Percentiles rank a stretch among this genome's conserved stretches.
Conservation (phyloP, 92 coral and sea anemone genomes). For the Isaurus tuberculatus region DNA sequence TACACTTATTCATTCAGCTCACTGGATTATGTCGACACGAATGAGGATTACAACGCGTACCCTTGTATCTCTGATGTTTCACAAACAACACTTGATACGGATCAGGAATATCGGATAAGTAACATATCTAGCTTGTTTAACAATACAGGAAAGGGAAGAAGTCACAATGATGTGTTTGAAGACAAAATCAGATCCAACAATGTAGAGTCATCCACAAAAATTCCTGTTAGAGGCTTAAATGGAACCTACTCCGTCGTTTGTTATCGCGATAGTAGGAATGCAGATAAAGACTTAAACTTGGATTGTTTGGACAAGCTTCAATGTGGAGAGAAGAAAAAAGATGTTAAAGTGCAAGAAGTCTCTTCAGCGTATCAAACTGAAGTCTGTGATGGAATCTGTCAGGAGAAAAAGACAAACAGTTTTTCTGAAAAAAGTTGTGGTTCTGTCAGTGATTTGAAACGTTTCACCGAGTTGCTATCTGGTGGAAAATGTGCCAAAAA, state of each 20-base stretch:
- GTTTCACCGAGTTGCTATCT: neutral
- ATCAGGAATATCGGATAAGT: slow-evolving; percentile 15
- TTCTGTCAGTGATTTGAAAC: neutral
- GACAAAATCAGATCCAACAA: neutral
- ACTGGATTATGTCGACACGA: slow-evolving; percentile 4
- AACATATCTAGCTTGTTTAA: slow-evolving; percentile 18
- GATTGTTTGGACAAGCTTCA: neutral
- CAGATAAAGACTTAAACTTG: neutral
- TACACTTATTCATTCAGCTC: neutral
- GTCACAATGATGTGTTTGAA: neutral
- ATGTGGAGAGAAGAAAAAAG: neutral
- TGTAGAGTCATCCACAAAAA: neutral
- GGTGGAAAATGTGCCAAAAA: neutral
- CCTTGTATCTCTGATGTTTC: slow-evolving; percentile 3
- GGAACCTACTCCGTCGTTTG: slow-evolving; percentile 17
- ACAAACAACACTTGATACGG: slow-evolving; percentile 19
- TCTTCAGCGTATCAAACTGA: neutral
- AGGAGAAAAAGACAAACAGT: neutral
- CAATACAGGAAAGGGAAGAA: neutral
- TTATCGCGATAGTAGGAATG: slow-evolving; percentile 17
- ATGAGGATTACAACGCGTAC: neutral
- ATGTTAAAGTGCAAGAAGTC: neutral
- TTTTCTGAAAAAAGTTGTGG: no score
- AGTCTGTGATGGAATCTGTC: neutral
- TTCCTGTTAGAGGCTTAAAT: slow-evolving; percentile 8